Evolutionary conservation across 2,888 invertebrate genomes (phyloP).

Genomic region (Lepetodrilus schrolli): DNA sequence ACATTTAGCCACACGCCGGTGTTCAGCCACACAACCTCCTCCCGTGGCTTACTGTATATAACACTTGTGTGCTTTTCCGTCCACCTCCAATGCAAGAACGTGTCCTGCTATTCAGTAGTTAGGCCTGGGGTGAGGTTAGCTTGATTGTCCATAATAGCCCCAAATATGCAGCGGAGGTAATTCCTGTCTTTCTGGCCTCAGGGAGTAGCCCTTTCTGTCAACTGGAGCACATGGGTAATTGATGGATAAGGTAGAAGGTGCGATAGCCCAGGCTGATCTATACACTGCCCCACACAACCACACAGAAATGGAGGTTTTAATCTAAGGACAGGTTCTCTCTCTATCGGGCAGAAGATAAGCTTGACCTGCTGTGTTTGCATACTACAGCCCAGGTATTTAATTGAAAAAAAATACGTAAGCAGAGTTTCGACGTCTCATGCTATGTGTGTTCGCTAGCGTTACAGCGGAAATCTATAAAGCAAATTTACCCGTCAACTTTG

Average conservation of each 20-base stretch:
- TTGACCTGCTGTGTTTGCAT: too few species aligned
- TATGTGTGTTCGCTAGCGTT: too few species aligned
- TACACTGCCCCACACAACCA: too few species aligned
- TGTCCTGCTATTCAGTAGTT: too few species aligned
- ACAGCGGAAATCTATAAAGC: background rate
- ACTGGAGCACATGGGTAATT: background rate
- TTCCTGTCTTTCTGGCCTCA: background rate
- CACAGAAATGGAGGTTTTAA: too few species aligned
- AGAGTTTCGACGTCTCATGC: too few species aligned
- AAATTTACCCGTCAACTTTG: background rate
- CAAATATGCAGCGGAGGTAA: background rate
- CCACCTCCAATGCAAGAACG: background rate
- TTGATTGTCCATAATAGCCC: constrained; percentile 10
- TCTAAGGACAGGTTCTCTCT: too few species aligned
- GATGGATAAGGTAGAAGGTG: constrained; percentile 1
- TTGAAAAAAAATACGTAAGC: too few species aligned
- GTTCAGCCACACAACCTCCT: background rate
- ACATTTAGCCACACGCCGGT: too few species aligned
- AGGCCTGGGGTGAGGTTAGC: background rate
- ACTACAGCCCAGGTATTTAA: too few species aligned
- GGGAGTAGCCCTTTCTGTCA: background rate
- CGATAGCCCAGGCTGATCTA: background rate
- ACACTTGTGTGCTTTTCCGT: background rate
- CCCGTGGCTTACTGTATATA: constrained; percentile 10
- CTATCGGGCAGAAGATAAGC: too few species aligned